A percentile compares a stretch with the other conserved stretches of the same genome.
phyloP scores from a whole-genome alignment of 1,140 invertebrate genomes.

The Trachymyrmex septentrionalis region DNA sequence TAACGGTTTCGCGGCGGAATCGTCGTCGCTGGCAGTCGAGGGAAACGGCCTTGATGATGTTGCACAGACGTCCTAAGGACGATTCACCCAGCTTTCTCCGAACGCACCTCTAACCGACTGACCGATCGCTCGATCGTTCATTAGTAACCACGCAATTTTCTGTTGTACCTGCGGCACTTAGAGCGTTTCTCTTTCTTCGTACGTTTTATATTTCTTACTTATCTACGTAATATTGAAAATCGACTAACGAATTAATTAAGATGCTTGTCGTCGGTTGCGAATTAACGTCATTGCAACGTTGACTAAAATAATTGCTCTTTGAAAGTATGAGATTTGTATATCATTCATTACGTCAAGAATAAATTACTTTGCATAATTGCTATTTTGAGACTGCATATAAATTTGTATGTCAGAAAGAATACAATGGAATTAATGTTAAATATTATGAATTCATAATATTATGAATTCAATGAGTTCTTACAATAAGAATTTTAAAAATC shows the following conservation, averaged over 20 bases:
- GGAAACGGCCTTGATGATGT: slow-evolving; percentile 77
- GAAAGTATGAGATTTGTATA: neutral
- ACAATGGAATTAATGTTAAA: neutral
- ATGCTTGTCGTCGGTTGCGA: neutral
- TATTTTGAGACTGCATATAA: neutral
- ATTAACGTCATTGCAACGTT: neutral
- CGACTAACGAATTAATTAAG: slow-evolving; percentile 1
- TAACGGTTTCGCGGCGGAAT: slow-evolving; percentile 70
- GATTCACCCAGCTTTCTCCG: slow-evolving; percentile 71
- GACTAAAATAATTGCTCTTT: neutral
- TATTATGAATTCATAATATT: neutral
- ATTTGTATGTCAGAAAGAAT: neutral
- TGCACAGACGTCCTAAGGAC: slow-evolving; percentile 70
- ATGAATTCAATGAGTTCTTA: neutral
- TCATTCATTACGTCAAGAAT: neutral
- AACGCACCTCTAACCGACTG: slow-evolving; percentile 43
- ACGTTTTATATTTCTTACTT: neutral
- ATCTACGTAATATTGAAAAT: neutral
- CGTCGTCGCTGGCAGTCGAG: neutral
- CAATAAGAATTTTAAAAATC: neutral
- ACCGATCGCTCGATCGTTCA: slow-evolving; percentile 29
- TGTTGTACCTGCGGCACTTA: neutral
- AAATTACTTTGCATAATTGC: slow-evolving; percentile 28
- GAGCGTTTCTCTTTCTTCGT: neutral
- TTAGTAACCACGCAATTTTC: neutral